Percentiles rank a stretch among this genome's conserved stretches.
Evolutionary conservation across 2,797 vertebrate genomes (phyloP).

Genomic region (Lacerta bilineata): DNA sequence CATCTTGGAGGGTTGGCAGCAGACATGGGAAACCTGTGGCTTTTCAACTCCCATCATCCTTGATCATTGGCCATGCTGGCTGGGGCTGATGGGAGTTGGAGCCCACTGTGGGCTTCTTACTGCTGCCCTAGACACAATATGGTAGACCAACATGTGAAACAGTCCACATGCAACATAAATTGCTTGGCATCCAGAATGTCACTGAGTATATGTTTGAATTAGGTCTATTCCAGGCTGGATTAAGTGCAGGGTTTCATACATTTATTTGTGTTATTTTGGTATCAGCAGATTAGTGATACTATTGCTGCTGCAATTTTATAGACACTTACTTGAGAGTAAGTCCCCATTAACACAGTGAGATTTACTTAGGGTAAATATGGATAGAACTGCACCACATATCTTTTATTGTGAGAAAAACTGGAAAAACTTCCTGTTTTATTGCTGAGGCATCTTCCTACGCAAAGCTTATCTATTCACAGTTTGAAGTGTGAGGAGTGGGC

Average conservation of each 20-base stretch:
- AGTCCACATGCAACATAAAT: background rate
- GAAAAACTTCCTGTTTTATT: background rate
- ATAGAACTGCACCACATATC: background rate
- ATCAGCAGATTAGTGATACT: no score
- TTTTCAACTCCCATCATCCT: no score
- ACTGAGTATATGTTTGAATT: background rate
- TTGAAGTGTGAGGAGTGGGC: background rate
- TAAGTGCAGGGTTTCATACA: background rate
- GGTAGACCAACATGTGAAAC: background rate
- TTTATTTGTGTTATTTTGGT: background rate
- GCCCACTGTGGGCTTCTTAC: no score
- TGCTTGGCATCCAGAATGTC: background rate
- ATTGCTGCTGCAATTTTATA: background rate
- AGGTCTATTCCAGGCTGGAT: background rate
- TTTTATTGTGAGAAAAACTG: background rate
- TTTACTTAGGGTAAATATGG: background rate
- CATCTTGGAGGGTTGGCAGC: background rate
- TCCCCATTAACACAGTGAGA: background rate
- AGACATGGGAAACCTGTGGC: no score
- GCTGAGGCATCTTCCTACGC: accelerated
- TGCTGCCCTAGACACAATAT: background rate
- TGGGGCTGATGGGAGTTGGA: no score
- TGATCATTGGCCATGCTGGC: no score
- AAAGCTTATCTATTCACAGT: background rate
- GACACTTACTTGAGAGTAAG: background rate